phyloP scores from a whole-genome alignment of 1,140 invertebrate genomes.

The Nebria ingens region DNA sequence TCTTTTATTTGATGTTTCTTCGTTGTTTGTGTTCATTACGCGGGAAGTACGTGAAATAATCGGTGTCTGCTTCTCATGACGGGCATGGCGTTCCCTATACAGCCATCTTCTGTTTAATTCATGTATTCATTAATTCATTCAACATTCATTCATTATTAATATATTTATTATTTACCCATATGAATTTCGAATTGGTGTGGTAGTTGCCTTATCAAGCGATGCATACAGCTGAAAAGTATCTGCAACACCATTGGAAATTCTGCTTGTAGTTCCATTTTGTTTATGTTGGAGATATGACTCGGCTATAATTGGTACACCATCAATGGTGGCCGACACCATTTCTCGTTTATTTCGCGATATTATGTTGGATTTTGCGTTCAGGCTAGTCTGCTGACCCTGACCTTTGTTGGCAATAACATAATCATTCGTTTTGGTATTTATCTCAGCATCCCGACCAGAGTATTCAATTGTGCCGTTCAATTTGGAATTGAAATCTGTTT shows the following conservation, averaged over 20 bases:
- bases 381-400: neutral
- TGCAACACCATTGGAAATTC: neutral
- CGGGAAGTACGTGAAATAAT: neutral
- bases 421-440: neutral
- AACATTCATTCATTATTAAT: no score
- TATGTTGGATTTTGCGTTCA: no score
- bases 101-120: no score
- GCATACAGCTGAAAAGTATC: conserved; percentile 5
- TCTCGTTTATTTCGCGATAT: conserved; percentile 10
- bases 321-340: conserved; percentile 4
- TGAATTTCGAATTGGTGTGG: neutral
- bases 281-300: conserved; percentile 5
- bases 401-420: neutral
- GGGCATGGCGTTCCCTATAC: no score
- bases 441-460: neutral
- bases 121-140: no score
- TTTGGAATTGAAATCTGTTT: no score
- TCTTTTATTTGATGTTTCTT: no score
- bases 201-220: neutral
- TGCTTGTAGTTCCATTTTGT: conserved; percentile 8
- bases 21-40: neutral
- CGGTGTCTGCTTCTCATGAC: neutral
- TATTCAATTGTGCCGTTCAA: no score
- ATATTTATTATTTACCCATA: neutral
- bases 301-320: conserved; percentile 10